These are phyloP conservation scores for Lanius ludovicianus DNA, from an alignment of 2,113 vertebrate species.

Conservation along the genomic window DNA sequence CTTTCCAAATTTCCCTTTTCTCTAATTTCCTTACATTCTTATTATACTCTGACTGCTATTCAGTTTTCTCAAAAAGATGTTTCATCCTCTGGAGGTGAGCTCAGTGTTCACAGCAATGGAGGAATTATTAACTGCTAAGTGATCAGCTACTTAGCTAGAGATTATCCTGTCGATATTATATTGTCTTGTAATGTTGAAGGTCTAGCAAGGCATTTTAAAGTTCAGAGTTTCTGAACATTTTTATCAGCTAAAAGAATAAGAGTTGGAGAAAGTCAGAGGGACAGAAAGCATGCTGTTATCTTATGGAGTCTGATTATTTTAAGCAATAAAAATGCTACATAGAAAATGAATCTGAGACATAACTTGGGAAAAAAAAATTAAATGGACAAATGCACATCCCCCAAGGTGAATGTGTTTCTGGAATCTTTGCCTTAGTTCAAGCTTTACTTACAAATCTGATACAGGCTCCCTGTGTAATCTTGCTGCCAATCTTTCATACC, in stretches of 20 bases:
- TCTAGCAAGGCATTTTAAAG: not conserved
- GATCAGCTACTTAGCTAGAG: not conserved
- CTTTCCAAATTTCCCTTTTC: constrained; percentile 16
- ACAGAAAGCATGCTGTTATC: not conserved
- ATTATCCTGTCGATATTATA: not conserved
- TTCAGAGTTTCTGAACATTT: not conserved
- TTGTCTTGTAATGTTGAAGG: not conserved
- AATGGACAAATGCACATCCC: not conserved
- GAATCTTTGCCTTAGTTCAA: not conserved
- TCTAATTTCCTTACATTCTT: not conserved
- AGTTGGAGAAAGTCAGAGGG: not conserved
- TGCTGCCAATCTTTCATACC: not conserved
- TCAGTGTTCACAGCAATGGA: not conserved
- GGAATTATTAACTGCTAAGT: not conserved
- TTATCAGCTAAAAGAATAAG: not conserved
- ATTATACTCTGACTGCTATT: not conserved
- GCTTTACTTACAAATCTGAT: not conserved
- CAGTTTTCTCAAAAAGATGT: not conserved
- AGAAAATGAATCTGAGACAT: not conserved
- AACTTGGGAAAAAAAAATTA: not conserved
- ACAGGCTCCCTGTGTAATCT: not conserved
- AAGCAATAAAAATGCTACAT: not conserved
- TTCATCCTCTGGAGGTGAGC: not conserved
- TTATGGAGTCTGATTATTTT: not conserved
- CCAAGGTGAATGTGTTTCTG: not conserved